Base-by-base conservation (phyloP, 1,140 invertebrate species). In the Heliothis subflexa region DNA sequence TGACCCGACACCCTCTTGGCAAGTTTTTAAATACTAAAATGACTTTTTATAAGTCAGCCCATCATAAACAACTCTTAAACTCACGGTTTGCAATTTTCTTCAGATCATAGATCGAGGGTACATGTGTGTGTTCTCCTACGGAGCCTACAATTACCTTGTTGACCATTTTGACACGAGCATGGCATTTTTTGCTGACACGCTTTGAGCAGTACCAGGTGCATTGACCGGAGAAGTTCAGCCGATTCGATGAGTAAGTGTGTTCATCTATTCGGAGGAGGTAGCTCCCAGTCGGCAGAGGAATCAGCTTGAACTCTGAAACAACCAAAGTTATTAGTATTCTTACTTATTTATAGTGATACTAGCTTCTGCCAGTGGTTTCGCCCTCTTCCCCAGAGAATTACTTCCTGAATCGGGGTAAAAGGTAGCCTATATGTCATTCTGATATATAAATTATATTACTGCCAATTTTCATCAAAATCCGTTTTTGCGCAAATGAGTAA, bases 141-240 rank as follows among this genome's bases (percentile, higher is more conserved):
- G 81, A 57, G 10, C 71, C 45, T 5, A 79, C 54, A 2, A 88
- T 71, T 1, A 57, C 79, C 11, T 81, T 78, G 11, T 85, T 64
- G 25, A 79, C 76, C 84, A 87, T 88, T 68, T 80, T 88, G 1
- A 91, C 83, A 18, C 82, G 81, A 0, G 81, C 89, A 0, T 82
- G 84, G 55, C 90, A 92, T 33, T 84, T 89, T 49, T 85, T 88
- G 78, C 88, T 89, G 14, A 91, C 40, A 10, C 90, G 76, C 54
- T 91, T 89, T 0, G 90, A 92, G 52, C 90, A 92, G 66, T 92
- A 91, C 88, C 88, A 92, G 0, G 84, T 89, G 0, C 76, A 81
- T 10, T 68, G 66, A 10, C 89, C 85, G 4, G 62, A 50, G 7
- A 87, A 70, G 5, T 85, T 72, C 13, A 71, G 78, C 47, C 78